Evolutionary conservation across 2,888 invertebrate species (phyloP), one percentile per base, ranked within the genome.

Genomic region (Troilus luridus): DNA sequence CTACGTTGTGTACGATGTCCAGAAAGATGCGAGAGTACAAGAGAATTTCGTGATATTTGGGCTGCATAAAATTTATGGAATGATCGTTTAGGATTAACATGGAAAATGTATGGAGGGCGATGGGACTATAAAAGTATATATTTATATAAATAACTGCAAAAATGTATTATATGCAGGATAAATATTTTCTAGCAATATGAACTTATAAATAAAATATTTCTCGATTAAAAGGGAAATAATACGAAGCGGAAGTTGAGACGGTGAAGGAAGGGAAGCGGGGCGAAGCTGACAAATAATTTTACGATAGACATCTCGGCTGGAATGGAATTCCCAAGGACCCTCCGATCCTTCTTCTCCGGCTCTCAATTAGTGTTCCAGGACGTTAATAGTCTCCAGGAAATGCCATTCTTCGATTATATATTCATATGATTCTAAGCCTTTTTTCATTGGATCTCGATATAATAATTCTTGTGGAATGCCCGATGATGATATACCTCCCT

Each of bases 271-370:
- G 7, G 27, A 41, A 41, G 41, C 5, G 41, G 41, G 41, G 41
- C 41, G 41, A 41, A 41, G 67, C 67, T 67, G 67, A 67, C 67
- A 67, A 67, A 67, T 67, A 67, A 67, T 67, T 67, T 67, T 12
- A 67, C 67, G 67, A 67, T 67, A 67, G 67, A 67, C 67, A 67
- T 67, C 67, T 67, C 27, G 12, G 67, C 1, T 3, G 67, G 67
- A 67, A 67, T 67, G 67, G 24, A 67, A 67, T 67, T 24, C 1
- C 67, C 14, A 6, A 24, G 24, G 12, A 6, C 24, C 0, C 14
- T 67, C 24, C 24, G 19, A 67, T 12, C 67, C 24, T 24, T 21
- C 41, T 41, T 41, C 41, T 41, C 21, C 24, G 5, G n/a, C 1
- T n/a, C 64, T 64, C 64, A 67, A 67, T 67, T 67, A 67, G 67